Evolutionary conservation across 2,797 vertebrate genomes (phyloP).

Genomic region (Mionectes olivaceus): DNA sequence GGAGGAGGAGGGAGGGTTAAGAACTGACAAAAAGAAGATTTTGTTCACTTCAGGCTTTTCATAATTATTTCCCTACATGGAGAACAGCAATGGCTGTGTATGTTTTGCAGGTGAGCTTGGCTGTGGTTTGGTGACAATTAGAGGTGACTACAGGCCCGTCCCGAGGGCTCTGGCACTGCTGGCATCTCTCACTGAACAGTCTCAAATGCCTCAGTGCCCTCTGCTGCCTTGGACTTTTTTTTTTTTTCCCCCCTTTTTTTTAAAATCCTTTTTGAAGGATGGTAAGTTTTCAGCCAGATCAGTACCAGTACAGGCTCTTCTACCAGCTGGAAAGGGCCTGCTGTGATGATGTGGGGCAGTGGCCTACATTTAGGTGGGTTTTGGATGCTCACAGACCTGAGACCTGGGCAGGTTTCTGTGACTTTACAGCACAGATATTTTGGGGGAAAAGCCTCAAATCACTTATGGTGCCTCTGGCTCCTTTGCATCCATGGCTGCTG

Average conservation of each 20-base stretch:
- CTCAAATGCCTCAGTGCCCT: background rate
- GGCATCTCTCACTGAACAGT: rapidly evolving
- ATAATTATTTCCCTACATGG: background rate
- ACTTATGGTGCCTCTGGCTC: background rate
- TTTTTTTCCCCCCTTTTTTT: no score
- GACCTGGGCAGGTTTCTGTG: background rate
- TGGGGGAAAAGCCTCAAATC: background rate
- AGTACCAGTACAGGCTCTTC: background rate
- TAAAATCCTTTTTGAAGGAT: rapidly evolving
- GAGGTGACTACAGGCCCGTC: background rate
- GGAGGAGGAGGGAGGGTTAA: background rate
- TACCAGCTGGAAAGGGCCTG: background rate
- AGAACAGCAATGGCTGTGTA: background rate
- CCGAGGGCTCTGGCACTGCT: background rate
- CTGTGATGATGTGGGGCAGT: rapidly evolving
- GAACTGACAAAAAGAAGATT: background rate
- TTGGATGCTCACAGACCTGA: rapidly evolving
- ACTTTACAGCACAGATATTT: background rate
- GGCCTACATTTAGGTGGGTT: background rate
- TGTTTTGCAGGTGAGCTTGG: background rate
- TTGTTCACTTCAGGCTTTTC: background rate
- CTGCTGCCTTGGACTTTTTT: background rate
- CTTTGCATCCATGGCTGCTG: background rate
- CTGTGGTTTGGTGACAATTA: background rate
- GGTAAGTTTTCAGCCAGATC: background rate